These are phyloP conservation scores for Phylloscopus collybita DNA, from an alignment of 2,797 vertebrate genomes.

Conservation along the genomic window DNA sequence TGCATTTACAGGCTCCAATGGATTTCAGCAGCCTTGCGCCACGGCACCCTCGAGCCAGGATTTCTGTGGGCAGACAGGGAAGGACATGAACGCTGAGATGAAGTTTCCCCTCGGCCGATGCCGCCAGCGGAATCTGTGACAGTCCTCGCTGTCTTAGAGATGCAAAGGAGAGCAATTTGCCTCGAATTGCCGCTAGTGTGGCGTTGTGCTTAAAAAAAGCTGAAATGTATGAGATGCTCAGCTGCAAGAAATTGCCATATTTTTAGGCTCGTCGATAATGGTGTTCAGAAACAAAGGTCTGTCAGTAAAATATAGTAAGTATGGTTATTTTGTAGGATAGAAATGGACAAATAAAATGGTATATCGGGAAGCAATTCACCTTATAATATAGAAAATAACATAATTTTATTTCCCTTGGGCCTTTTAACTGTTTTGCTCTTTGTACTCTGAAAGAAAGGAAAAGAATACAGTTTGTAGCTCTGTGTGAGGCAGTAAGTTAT, in stretches of 20 bases:
- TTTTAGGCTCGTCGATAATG: neutral
- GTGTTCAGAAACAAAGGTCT: neutral
- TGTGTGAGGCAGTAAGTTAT: neutral
- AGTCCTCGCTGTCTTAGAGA: neutral
- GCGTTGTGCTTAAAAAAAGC: neutral
- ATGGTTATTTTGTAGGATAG: neutral
- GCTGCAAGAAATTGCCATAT: neutral
- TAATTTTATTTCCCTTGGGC: neutral
- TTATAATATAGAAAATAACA: neutral
- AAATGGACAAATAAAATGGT: neutral
- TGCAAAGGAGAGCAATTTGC: neutral
- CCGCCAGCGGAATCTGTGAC: neutral
- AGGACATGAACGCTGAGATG: neutral
- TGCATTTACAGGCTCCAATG: neutral
- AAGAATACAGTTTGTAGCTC: neutral
- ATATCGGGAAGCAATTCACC: neutral
- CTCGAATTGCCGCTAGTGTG: neutral
- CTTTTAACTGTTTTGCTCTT: neutral
- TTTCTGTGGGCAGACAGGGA: neutral
- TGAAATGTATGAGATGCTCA: neutral
- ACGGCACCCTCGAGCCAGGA: neutral
- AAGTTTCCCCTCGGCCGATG: neutral
- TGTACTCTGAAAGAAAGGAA: neutral
- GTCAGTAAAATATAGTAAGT: neutral
- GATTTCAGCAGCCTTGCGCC: neutral